Percentiles rank a stretch among this genome's conserved stretches.
phyloP scores from a whole-genome alignment of 30 jellyfish, hydroid and myxozoan species.

The Hydra vulgaris region DNA sequence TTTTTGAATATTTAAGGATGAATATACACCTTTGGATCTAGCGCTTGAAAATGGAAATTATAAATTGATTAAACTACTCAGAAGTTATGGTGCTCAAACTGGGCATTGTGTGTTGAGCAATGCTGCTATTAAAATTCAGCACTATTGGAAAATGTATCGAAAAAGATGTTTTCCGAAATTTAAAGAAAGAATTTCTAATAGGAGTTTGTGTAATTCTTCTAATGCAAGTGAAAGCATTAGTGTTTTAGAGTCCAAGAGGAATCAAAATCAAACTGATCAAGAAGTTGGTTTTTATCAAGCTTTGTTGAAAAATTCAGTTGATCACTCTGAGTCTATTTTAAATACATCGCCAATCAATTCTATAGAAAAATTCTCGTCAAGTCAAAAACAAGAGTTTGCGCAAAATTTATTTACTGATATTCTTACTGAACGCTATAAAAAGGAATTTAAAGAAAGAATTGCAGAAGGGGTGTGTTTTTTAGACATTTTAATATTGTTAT shows the following conservation, averaged over 20 bases:
- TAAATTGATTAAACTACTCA: slow-evolving; percentile 15
- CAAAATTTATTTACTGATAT: not conserved
- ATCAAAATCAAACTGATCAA: not conserved
- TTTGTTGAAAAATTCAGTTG: not conserved
- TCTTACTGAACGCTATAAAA: not conserved
- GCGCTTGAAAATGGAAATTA: slow-evolving; percentile 20
- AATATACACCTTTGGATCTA: slow-evolving; percentile 29
- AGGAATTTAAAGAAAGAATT: not conserved
- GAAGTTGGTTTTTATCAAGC: not conserved
- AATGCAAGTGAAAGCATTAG: slow-evolving; percentile 38
- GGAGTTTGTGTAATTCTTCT: slow-evolving; percentile 25
- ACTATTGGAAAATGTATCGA: slow-evolving; percentile 14
- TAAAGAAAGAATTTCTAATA: slow-evolving; percentile 1
- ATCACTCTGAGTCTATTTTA: not conserved
- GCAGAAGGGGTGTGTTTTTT: not conserved
- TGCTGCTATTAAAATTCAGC: slow-evolving; percentile 19
- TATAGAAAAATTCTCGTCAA: not conserved
- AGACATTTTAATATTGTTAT: no score
- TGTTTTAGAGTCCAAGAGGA: slow-evolving; percentile 1
- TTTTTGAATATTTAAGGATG: not conserved
- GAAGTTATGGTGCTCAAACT: slow-evolving; percentile 28
- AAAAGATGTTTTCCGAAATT: not conserved
- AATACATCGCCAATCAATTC: not conserved
- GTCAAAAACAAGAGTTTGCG: no score
- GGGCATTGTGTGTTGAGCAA: slow-evolving; percentile 16